Percentiles rank a stretch among this genome's conserved stretches.
phyloP scores from a whole-genome alignment of 2,113 vertebrate species.

The Prionailurus bengalensis region DNA sequence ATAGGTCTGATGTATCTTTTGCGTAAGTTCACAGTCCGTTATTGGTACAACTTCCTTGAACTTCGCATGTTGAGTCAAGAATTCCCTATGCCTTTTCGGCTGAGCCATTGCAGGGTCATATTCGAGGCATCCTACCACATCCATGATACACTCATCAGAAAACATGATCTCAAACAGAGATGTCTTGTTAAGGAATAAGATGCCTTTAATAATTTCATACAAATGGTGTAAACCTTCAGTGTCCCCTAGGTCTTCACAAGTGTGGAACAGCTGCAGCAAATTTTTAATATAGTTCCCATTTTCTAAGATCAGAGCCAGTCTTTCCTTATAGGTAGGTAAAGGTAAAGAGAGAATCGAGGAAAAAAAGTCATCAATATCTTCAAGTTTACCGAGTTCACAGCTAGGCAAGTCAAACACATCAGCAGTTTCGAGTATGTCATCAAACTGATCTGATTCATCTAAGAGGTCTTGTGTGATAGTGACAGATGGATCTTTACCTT shows the following conservation, averaged over 20 bases:
- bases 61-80: constrained; percentile 96
- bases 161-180: constrained; percentile 96
- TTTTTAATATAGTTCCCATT: constrained; percentile 95
- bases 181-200: constrained; percentile 96
- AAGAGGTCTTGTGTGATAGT: constrained; percentile 93
- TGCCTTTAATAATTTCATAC: constrained; percentile 94
- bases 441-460: constrained; percentile 91
- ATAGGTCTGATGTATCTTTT: constrained; percentile 99
- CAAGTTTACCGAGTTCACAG: constrained; percentile 93
- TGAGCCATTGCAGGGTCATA: constrained; percentile 95
- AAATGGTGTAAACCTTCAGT: constrained; percentile 94
- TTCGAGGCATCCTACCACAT: constrained; percentile 97
- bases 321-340: constrained; percentile 92
- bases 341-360: constrained; percentile 92
- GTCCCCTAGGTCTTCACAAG: constrained; percentile 94
- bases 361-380: constrained; percentile 94
- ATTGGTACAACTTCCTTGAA: constrained; percentile 98
- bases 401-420: constrained; percentile 91
- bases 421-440: constrained; percentile 91
- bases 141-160: constrained; percentile 98
- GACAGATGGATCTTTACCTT: constrained; percentile 94
- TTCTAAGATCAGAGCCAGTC: constrained; percentile 92
- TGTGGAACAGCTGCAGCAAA: constrained; percentile 94
- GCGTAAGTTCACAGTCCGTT: constrained; percentile 94
- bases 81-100: constrained; percentile 95